phyloP scores from a whole-genome alignment of 2,113 vertebrate genomes.

The Barnardius zonarius region DNA sequence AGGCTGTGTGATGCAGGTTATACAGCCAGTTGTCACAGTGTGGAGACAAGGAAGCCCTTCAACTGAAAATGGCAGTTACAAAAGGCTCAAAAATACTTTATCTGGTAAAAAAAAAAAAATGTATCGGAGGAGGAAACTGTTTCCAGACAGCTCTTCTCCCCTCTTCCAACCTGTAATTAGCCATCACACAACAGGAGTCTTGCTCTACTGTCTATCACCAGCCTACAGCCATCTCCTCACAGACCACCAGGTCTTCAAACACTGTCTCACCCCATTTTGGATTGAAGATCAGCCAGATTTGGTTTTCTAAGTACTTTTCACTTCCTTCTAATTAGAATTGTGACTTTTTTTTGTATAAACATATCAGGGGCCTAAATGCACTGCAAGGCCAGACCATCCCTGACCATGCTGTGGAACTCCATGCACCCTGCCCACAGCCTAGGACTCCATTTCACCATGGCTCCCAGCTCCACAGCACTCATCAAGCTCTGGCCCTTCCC shows the following conservation, averaged over 20 bases:
- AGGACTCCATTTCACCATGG: not conserved
- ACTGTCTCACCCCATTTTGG: not conserved
- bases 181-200: not conserved
- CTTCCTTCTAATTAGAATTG: not conserved
- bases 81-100: not conserved
- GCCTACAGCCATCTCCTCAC: not conserved
- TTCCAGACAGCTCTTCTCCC: not conserved
- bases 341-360: not conserved
- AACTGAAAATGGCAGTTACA: not conserved
- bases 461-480: accelerated
- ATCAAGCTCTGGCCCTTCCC: accelerated
- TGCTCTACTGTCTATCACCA: not conserved
- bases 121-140: not conserved
- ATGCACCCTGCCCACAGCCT: not conserved
- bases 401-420: not conserved
- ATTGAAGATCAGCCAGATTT: not conserved
- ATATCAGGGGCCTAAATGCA: not conserved
- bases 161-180: not conserved
- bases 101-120: not conserved
- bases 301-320: not conserved
- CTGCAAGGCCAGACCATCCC: not conserved
- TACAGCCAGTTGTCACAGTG: not conserved
- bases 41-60: not conserved
- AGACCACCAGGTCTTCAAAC: not conserved
- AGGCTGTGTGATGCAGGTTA: not conserved